phyloP scores from a whole-genome alignment of 1,140 invertebrate genomes.

The Anoplophora glabripennis region DNA sequence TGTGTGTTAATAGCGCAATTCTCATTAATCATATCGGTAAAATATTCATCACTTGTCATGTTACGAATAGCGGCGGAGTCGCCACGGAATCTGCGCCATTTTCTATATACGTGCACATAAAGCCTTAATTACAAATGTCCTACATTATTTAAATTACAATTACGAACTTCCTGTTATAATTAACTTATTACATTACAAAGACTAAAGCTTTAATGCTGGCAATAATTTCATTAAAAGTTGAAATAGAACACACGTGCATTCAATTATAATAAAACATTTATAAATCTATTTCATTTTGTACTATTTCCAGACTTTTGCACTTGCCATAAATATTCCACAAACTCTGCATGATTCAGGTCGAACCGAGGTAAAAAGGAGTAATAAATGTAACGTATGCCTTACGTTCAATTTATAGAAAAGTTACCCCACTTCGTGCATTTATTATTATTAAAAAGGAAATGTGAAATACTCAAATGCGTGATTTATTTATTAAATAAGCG shows the following conservation, averaged over 20 bases:
- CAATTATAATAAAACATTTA: constrained; percentile 45
- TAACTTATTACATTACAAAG: constrained; percentile 44
- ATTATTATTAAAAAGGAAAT: background rate
- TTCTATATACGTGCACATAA: constrained; percentile 7
- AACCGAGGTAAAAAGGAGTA: constrained; percentile 4
- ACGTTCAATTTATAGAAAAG: too few species aligned
- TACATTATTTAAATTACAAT: constrained; percentile 47
- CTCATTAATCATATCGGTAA: background rate
- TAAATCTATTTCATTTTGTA: constrained; percentile 39
- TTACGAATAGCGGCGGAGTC: background rate
- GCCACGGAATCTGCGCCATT: constrained; percentile 4
- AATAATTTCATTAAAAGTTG: constrained; percentile 46
- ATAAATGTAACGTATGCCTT: background rate
- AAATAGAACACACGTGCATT: constrained; percentile 44
- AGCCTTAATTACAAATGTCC: constrained; percentile 41
- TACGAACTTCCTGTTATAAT: constrained; percentile 44
- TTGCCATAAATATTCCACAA: constrained; percentile 34
- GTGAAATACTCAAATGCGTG: background rate
- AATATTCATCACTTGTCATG: constrained; percentile 5
- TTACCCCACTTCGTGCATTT: too few species aligned
- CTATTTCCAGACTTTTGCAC: constrained; percentile 30
- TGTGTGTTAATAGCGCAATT: background rate
- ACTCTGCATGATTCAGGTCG: constrained; percentile 19
- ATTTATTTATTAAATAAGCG: constrained; percentile 29
- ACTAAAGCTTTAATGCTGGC: constrained; percentile 40